Evolutionary conservation across 2,113 vertebrate species (phyloP), one percentile per base, ranked within the genome.

Genomic region (Amphilophus citrinellus): DNA sequence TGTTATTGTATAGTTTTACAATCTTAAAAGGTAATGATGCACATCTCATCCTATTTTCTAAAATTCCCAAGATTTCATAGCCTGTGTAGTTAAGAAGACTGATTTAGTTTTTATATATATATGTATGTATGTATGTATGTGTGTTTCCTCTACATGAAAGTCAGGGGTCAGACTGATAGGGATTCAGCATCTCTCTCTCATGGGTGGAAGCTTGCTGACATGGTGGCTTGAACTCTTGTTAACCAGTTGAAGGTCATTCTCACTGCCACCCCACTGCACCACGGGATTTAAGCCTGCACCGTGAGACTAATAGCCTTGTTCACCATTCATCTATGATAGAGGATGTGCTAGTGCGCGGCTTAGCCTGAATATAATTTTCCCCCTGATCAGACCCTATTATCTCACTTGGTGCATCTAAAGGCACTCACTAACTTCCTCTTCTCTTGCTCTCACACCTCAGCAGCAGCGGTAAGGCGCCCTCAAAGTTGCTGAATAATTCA

Each of bases 401-500:
- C 71, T 65, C 44, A 65, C 80, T 59, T 9, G 9, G 35, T 39
- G 61, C 77, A 79, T 68, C 65, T 61, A 57, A 35, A 76, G 22
- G 44, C 44, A 32, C 62, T 83, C 35, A 22, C 50, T 60, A 61
- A 61, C 80, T 86, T 65, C 32, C 37, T 8, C 11, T 53, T 47
- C 20, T 62, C 18, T 35, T 62, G 42, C 35, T 77, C 50, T 75
- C 37, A 42, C 56, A 37, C 77, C 80, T 80, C 77, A 79, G 76
- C 53, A 65, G 73, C 79, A 39, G 39, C 22, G 1, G 20, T 1
- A 47, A 61, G 85, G 77, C 50, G 68, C 30, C 62, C 68, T 80
- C 65, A 66, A 42, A 77, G 58, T 61, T 87, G 44, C 79, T 68
- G 10, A 92, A 90, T 90, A 90, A 91, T 94, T 93, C 20, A 90